Percentiles rank a stretch among this genome's conserved stretches.
phyloP scores from a whole-genome alignment of 2,797 vertebrate species.

The Podarcis lilfordi region DNA sequence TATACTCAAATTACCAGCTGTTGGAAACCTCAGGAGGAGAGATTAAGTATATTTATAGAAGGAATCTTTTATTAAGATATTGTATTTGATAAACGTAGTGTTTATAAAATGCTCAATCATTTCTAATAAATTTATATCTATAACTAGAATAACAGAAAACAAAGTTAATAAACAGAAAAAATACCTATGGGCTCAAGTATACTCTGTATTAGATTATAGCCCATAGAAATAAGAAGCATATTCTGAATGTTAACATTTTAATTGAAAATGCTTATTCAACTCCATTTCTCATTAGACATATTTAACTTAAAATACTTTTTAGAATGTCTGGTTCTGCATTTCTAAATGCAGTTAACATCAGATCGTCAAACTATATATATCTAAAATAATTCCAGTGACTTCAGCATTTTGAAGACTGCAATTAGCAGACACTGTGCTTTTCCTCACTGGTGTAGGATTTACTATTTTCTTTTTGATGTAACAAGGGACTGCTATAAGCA shows the following conservation, averaged over 20 bases:
- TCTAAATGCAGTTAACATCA: neutral
- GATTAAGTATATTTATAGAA: too few relatives aligned
- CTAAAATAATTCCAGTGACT: neutral
- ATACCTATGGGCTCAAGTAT: too few relatives aligned
- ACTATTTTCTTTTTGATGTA: neutral
- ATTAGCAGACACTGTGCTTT: neutral
- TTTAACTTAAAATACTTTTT: neutral
- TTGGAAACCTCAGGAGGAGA: too few relatives aligned
- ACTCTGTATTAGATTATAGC: neutral
- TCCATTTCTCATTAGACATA: neutral
- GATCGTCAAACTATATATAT: neutral
- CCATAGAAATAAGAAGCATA: neutral
- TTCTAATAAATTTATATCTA: neutral
- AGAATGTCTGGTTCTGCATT: neutral
- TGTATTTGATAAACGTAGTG: too few relatives aligned
- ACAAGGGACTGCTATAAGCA: neutral
- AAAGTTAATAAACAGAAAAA: too few relatives aligned
- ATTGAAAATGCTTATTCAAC: neutral
- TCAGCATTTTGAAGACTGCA: neutral
- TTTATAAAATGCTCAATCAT: too few relatives aligned
- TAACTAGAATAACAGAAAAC: neutral
- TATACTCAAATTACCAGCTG: neutral
- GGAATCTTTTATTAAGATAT: too few relatives aligned
- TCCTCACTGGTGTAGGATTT: neutral
- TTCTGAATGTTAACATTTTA: neutral